phyloP scores from a whole-genome alignment of 2,797 vertebrate genomes.

The Harpagifer antarcticus region DNA sequence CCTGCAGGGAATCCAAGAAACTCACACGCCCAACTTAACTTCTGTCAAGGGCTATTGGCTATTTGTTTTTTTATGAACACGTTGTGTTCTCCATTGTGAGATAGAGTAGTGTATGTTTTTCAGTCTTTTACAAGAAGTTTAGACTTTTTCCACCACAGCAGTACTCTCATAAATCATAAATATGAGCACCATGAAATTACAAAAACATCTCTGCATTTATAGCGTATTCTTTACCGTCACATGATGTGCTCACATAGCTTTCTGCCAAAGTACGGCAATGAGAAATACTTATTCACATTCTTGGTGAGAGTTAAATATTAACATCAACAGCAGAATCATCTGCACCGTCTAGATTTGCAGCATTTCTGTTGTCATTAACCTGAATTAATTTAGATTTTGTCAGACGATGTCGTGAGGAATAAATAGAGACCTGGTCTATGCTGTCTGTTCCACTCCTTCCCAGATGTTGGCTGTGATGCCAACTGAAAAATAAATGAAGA shows the following conservation, averaged over 20 bases:
- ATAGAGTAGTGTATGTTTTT: slow-evolving; percentile 1
- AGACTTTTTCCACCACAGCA: slow-evolving; percentile 13
- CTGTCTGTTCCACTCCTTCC: neutral
- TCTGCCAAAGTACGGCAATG: neutral
- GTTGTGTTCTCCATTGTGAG: slow-evolving; percentile 43
- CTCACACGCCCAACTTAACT: slow-evolving; percentile 54
- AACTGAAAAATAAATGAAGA: neutral
- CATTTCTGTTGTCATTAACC: neutral
- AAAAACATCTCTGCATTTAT: neutral
- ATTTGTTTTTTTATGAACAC: slow-evolving; percentile 41
- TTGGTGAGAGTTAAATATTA: neutral
- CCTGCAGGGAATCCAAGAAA: slow-evolving; percentile 55
- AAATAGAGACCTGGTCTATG: neutral
- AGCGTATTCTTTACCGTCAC: neutral
- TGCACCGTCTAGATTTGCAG: neutral
- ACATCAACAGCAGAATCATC: neutral
- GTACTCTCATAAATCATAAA: neutral
- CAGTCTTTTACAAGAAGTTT: neutral
- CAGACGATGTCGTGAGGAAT: neutral
- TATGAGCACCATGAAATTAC: neutral
- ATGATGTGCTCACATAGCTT: neutral
- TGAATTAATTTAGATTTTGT: neutral
- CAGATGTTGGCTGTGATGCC: neutral
- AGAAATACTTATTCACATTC: neutral
- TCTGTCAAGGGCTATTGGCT: slow-evolving; percentile 56